A percentile compares a stretch with the other conserved stretches of the same genome.
Evolutionary conservation across 2,113 vertebrate species (phyloP).

Genomic region (Dolichotis patagonum): DNA sequence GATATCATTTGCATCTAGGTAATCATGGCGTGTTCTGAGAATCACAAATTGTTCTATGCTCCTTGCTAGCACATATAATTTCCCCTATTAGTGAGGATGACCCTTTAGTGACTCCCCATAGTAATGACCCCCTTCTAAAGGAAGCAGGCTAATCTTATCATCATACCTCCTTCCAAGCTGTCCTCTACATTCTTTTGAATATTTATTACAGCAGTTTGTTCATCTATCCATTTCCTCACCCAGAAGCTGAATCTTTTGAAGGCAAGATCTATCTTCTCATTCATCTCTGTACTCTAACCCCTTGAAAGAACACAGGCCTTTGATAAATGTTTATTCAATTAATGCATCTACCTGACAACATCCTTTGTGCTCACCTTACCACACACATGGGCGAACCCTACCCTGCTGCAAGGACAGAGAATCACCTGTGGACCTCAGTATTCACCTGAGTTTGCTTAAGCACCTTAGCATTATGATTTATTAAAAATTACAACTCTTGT

Average conservation of each 20-base stretch:
- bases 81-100: background rate
- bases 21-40: background rate
- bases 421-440: background rate
- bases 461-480: background rate
- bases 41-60: background rate
- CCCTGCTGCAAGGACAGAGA: background rate
- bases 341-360: background rate
- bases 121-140: background rate
- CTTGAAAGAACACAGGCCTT: background rate
- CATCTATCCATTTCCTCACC: background rate
- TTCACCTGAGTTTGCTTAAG: background rate
- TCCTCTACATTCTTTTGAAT: background rate
- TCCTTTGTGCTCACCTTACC: background rate
- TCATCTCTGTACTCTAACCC: background rate
- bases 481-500: conserved; percentile 11
- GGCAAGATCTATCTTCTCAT: background rate
- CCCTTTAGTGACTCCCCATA: background rate
- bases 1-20: background rate
- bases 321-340: background rate
- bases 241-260: background rate
- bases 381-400: background rate
- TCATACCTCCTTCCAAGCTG: background rate
- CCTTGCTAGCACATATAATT: background rate
- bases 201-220: background rate
- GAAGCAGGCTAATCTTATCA: background rate